Evolutionary conservation across 2,797 vertebrate species (phyloP), one percentile per base, ranked within the genome.

Genomic region (Borostomias antarcticus): DNA sequence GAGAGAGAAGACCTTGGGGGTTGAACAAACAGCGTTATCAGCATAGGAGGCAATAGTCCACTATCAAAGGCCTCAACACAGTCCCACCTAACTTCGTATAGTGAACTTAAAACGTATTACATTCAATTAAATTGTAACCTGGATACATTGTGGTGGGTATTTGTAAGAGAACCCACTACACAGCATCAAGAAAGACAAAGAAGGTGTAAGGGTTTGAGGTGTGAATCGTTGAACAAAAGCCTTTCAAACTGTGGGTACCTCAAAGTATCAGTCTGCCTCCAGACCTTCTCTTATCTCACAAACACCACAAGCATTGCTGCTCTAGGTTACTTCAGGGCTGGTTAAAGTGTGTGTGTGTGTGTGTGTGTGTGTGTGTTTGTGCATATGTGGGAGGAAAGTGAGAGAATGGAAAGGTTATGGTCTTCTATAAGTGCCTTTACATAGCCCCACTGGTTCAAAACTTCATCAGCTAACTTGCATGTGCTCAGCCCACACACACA

Each of bases 341-440:
- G 45, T 62, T 62, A 48, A 32, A 29, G 75, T 85, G 78, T 60
- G 15, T 48, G 9, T 62, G 51, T 25, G 76, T 83, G 79, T 77
- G 9, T 43, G 57, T 52, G 57, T 68, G 75, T 48, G 58, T 45
- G 52, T 50, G 32, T 63, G 86, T 80, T 89, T 87, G 82, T 86
- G 89, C 86, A 74, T 91, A 92, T 61, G 91, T 92, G 89, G 92
- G 94, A 82, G 91, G 91, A 74, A 87, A 83, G 85, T 77, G 69
- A 73, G 74, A 81, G 82, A 90, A 73, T 88, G 85, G 86, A 90
- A 91, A 93, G 89, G 90, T 89, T 93, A 86, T 79, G 87, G 85
- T 89, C 80, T 82, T 79, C 59, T 75, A 82, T 78, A 62, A 48
- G 48, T 29, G 10, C 69, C 76, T 77, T 76, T 47, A 56, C 40